A percentile compares a stretch with the other conserved stretches of the same genome.
phyloP scores from a whole-genome alignment of 2,113 vertebrate species.

The Bucco capensis region DNA sequence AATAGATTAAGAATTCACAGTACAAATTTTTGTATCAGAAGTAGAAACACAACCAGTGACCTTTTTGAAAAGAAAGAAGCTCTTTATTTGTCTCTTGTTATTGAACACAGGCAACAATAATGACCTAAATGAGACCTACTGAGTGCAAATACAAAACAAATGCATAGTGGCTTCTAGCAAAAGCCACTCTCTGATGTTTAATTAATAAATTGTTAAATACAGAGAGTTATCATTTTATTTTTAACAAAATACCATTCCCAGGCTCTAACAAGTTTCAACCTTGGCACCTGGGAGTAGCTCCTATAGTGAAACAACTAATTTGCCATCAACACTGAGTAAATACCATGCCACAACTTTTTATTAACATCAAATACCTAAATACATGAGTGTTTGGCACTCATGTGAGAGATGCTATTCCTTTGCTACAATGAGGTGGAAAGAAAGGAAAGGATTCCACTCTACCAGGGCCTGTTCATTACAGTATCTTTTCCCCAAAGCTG shows the following conservation, averaged over 20 bases:
- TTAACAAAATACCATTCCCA: neutral
- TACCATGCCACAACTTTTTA: neutral
- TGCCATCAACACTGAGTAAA: neutral
- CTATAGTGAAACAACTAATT: neutral
- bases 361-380: neutral
- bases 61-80: neutral
- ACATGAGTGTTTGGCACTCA: neutral
- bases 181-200: neutral
- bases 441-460: neutral
- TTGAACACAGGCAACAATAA: neutral
- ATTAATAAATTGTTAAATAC: neutral
- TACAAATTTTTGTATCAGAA: neutral
- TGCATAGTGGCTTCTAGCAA: neutral
- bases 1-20: neutral
- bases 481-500: neutral
- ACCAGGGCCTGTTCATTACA: neutral
- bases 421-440: neutral
- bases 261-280: neutral
- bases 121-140: slow-evolving; percentile 9
- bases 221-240: slow-evolving; percentile 6
- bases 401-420: neutral
- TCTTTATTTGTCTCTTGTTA: slow-evolving; percentile 28
- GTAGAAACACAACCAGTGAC: neutral
- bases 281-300: neutral
- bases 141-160: slow-evolving; percentile 17